These are phyloP conservation scores for Seriola aureovittata DNA, from an alignment of 2,113 vertebrate species.

Conservation along the genomic window DNA sequence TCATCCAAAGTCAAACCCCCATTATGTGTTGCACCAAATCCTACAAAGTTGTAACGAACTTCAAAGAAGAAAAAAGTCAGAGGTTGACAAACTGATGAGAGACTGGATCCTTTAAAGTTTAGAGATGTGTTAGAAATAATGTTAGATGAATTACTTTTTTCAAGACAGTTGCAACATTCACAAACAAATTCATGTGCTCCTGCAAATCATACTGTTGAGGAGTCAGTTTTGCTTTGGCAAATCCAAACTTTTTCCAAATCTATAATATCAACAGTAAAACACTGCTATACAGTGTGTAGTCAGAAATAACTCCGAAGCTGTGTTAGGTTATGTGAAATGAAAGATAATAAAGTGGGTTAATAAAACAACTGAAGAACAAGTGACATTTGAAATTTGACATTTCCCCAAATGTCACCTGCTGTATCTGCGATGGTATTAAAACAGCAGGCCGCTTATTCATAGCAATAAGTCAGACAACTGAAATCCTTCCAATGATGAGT, in stretches of 20 bases:
- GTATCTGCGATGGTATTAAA: not conserved
- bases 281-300: not conserved
- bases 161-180: not conserved
- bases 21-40: slow-evolving; percentile 16
- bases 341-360: not conserved
- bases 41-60: slow-evolving; percentile 10
- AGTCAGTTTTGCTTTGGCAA: not conserved
- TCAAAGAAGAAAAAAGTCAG: slow-evolving; percentile 24
- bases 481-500: not conserved
- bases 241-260: not conserved
- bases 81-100: slow-evolving; percentile 23
- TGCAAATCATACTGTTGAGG: not conserved
- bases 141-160: not conserved
- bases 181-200: not conserved
- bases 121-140: not conserved
- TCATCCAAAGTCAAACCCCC: slow-evolving; percentile 45
- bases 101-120: not conserved
- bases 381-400: not conserved
- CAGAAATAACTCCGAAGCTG: not conserved
- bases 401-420: not conserved
- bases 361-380: slow-evolving; percentile 13
- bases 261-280: not conserved
- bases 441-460: not conserved
- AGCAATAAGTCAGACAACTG: not conserved
- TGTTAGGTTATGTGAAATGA: slow-evolving; percentile 4